A percentile compares a stretch with the other conserved stretches of the same genome.
These are phyloP conservation scores for Lepetodrilus schrolli DNA, from an alignment of 2,888 invertebrate species.

Conservation along the genomic window DNA sequence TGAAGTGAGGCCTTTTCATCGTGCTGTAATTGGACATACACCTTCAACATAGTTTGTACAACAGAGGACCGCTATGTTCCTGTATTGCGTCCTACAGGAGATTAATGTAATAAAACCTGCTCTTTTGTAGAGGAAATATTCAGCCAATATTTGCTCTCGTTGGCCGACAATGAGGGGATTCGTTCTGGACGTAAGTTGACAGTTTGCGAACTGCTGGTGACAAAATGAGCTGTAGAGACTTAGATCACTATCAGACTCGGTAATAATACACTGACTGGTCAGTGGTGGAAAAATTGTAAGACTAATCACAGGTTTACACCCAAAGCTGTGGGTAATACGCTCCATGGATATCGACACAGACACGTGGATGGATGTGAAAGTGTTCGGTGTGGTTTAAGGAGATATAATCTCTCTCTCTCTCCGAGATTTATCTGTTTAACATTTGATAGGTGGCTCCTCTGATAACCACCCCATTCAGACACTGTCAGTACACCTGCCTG, in stretches of 20 bases:
- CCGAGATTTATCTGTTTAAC: neutral
- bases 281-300: neutral
- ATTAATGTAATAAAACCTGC: conserved; percentile 10
- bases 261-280: neutral
- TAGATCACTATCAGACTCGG: neutral
- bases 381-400: neutral
- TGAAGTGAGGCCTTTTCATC: too few species aligned
- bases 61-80: neutral
- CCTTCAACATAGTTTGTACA: neutral
- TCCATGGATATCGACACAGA: too few species aligned
- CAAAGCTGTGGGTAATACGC: too few species aligned
- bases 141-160: neutral
- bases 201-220: neutral
- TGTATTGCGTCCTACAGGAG: neutral
- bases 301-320: neutral
- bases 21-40: conserved; percentile 1
- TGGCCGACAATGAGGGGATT: neutral
- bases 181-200: neutral
- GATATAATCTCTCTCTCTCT: neutral
- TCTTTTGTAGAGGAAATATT: neutral
- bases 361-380: conserved; percentile 6
- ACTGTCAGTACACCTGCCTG: too few species aligned
- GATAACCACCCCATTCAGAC: too few species aligned
- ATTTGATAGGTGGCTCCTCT: too few species aligned
- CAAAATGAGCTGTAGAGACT: neutral